Evolutionary conservation across 23 tunicate genomes (phyloP), one percentile per base, ranked within the genome.

Genomic region (Trididemnum nubilum): DNA sequence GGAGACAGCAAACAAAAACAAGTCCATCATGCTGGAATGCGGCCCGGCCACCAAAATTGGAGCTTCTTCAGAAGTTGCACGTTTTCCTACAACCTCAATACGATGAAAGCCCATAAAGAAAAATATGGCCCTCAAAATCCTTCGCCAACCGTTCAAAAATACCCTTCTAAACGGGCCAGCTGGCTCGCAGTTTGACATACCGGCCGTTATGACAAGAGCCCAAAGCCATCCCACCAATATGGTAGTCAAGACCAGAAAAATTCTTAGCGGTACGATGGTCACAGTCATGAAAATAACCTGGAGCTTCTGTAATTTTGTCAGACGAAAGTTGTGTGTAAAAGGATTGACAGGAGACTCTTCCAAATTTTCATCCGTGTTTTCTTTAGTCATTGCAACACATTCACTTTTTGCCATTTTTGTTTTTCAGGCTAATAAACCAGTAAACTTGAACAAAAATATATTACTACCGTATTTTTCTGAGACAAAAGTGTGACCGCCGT

Each of bases 11-110:
- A 79, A 85, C 19, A 80, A n/a, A 26, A 82, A 51, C 12, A 82
- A 33, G 35, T 91, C 97, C 36, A 73, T 86, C 33, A 77, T 49
- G 51, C 91, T 38, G 25, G 97, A 87, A 69, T 92, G 97, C 0
- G 97, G 97, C 0, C 76, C 86, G 28, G 57, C 77, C 15, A 92
- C 82, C 0, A 86, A 34, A 18, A 92, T 78, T 2, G 88, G 88
- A 2, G 97, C 97, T 34, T 86, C 97, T 61, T 71, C 34, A 1
- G 73, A 4, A 21, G 70, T 36, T 22, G 92, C 92, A 27, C 88
- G 50, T n/a, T 66, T 74, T 2, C 97, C 97, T 71, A 24, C 64
- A 12, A 90, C 85, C 23, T 85, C 34, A 2, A 89, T 77, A 25
- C 50, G 31, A 36, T 85, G 72, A 38, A 90, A 79, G n/a, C 96